phyloP scores from a whole-genome alignment of 2,797 vertebrate genomes.

The Natrix natrix region DNA sequence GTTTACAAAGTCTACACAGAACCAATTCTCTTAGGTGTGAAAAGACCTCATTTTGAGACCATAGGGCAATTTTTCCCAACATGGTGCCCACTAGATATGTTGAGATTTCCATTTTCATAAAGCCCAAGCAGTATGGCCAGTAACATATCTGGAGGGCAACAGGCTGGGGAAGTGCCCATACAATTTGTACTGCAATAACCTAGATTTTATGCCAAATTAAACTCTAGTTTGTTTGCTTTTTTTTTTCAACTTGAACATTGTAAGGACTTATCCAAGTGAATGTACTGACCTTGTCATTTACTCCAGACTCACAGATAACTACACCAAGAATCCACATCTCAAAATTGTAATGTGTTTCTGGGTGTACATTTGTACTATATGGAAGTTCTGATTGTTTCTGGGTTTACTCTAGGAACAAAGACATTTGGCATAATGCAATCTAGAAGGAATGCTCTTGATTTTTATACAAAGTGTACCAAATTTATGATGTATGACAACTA shows the following conservation, averaged over 20 bases:
- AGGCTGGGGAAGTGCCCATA: constrained; percentile 19
- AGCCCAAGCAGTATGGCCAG: not conserved
- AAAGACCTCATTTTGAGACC: constrained; percentile 55
- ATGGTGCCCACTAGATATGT: not conserved
- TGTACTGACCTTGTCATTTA: constrained; percentile 46
- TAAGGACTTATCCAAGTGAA: constrained; percentile 4
- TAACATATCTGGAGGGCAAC: not conserved
- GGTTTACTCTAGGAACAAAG: constrained; percentile 41
- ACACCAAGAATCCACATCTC: constrained; percentile 29
- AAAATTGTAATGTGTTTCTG: constrained; percentile 32
- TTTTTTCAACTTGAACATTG: constrained; percentile 7
- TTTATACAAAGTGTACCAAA: constrained; percentile 47
- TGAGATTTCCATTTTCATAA: not conserved
- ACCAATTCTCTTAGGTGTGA: constrained; percentile 55
- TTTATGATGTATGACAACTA: constrained; percentile 32
- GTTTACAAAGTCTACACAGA: constrained; percentile 46
- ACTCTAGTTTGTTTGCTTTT: constrained; percentile 16
- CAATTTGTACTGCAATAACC: constrained; percentile 62
- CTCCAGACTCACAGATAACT: constrained; percentile 41
- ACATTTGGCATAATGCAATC: constrained; percentile 48
- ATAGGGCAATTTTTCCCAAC: constrained; percentile 27
- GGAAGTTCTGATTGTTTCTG: constrained; percentile 23
- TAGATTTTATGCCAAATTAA: constrained; percentile 52
- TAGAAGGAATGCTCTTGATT: constrained; percentile 18
- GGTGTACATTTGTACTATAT: constrained; percentile 44